These are phyloP conservation scores for Corydoras maculifer DNA, from an alignment of 2,113 vertebrate species.

Conservation along the genomic window DNA sequence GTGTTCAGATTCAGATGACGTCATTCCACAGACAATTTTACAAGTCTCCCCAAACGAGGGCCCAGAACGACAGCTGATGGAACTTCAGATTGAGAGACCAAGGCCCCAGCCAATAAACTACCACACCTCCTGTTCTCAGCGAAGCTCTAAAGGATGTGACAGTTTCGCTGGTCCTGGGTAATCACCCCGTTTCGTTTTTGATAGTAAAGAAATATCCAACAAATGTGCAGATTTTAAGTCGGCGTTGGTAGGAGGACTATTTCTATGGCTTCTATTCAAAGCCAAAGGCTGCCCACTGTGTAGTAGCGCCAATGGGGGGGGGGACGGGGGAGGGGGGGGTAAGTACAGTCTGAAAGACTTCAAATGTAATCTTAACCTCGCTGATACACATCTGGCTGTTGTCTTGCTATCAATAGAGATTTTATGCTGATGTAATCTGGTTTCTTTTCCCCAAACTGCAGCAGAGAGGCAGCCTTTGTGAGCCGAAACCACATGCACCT, in stretches of 20 bases:
- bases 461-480: conserved; percentile 41
- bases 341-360: conserved; percentile 25
- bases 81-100: neutral
- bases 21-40: too few species aligned
- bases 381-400: conserved; percentile 29
- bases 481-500: conserved; percentile 53
- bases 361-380: conserved; percentile 22
- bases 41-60: too few species aligned
- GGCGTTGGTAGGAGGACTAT: conserved; percentile 49
- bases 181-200: conserved; percentile 59
- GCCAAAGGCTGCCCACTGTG: conserved; percentile 51
- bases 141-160: conserved; percentile 38
- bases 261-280: conserved; percentile 48
- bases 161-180: conserved; percentile 50
- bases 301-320: conserved; percentile 39
- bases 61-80: neutral
- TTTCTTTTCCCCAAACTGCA: conserved; percentile 42
- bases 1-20: neutral
- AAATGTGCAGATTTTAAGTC: conserved; percentile 61
- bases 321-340: neutral
- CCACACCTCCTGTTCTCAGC: conserved; percentile 10
- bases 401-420: neutral
- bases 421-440: conserved; percentile 39
- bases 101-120: too few species aligned
- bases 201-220: conserved; percentile 62